Conservation (phyloP, 2,113 vertebrate genomes). For the Elgaria multicarinata region DNA sequence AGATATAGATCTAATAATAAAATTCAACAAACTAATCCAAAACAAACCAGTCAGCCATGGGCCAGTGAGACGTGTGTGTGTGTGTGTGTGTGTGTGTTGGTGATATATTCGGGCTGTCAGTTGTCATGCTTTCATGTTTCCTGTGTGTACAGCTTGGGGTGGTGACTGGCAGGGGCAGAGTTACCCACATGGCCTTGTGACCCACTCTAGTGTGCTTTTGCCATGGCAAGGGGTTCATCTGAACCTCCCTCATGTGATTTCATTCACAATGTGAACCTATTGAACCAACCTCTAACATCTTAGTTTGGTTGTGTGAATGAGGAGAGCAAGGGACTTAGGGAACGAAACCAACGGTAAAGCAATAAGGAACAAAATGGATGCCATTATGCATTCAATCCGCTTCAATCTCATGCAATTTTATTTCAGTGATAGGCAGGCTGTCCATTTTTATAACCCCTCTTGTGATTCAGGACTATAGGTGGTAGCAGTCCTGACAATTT, state of each 20-base stretch:
- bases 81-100: not conserved
- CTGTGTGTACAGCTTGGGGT: not conserved
- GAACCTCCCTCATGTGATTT: not conserved
- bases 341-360: not conserved
- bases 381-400: constrained; percentile 58
- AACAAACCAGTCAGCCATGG: not conserved
- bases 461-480: constrained; percentile 51
- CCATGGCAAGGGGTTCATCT: too few relatives aligned
- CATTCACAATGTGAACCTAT: not conserved
- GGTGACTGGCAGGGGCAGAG: not conserved
- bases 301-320: not conserved
- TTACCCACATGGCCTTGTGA: not conserved
- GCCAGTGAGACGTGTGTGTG: too few relatives aligned
- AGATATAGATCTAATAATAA: not conserved
- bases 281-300: not conserved
- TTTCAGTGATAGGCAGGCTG: constrained; percentile 32
- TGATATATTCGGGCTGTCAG: not conserved
- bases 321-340: not conserved
- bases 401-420: constrained; percentile 58
- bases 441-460: constrained; percentile 58
- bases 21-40: not conserved
- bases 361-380: constrained; percentile 47
- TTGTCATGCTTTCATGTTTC: not conserved
- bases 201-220: not conserved
- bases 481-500: constrained; percentile 50